These are phyloP conservation scores for Agonopterix subpropinquella DNA, from an alignment of 2,888 invertebrate species.

Conservation along the genomic window DNA sequence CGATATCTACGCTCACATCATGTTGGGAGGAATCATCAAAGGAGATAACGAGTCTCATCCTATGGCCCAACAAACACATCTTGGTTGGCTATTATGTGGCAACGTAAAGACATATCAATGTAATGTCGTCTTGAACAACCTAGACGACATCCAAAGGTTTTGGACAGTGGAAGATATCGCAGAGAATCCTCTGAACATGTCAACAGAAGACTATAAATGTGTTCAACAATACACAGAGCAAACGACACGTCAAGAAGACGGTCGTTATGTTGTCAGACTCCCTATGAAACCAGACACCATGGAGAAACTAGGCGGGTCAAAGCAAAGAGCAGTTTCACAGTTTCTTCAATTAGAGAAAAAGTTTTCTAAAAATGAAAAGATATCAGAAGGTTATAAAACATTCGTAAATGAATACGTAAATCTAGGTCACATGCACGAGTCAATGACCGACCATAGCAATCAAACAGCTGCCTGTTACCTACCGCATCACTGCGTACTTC, in stretches of 20 bases:
- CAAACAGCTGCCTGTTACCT: background rate
- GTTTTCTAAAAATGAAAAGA: background rate
- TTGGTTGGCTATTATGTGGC: slow-evolving; percentile 3
- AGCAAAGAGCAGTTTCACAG: slow-evolving; percentile 6
- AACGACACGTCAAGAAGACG: background rate
- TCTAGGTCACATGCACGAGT: slow-evolving; percentile 1
- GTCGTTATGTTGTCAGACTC: background rate
- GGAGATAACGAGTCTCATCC: background rate
- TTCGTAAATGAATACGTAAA: slow-evolving; percentile 1
- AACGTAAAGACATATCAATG: background rate
- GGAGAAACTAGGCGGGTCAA: slow-evolving; percentile 10
- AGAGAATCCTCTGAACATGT: background rate
- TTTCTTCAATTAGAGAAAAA: slow-evolving; percentile 7
- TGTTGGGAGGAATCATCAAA: background rate
- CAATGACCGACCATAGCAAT: background rate
- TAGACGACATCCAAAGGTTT: background rate
- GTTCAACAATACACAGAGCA: background rate
- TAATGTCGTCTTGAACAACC: background rate
- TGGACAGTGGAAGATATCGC: slow-evolving; percentile 7
- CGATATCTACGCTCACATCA: slow-evolving; percentile 2
- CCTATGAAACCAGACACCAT: slow-evolving; percentile 6
- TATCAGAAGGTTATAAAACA: background rate
- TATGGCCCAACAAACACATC: slow-evolving; percentile 1
- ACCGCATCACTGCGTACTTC: slow-evolving; percentile 8
- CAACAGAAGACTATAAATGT: slow-evolving; percentile 2